These are phyloP conservation scores for Saturnia japonica DNA, from an alignment of 2,888 invertebrate species.

Conservation along the genomic window DNA sequence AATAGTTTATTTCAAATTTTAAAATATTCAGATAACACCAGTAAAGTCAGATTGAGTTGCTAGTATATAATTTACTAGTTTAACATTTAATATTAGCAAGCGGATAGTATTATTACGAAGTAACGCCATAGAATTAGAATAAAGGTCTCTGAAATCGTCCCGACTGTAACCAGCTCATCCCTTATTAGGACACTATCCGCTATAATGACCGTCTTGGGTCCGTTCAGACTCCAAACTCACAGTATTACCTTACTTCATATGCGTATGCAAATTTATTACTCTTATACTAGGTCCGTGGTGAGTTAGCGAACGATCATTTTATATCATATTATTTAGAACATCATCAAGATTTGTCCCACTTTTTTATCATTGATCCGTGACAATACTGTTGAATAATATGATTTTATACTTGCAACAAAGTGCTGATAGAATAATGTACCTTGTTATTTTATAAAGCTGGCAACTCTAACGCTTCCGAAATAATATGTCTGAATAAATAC, in stretches of 20 bases:
- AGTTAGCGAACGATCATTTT: not conserved
- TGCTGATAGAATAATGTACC: too few relatives aligned
- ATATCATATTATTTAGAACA: not conserved
- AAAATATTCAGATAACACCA: not conserved
- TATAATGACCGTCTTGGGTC: conserved; percentile 9
- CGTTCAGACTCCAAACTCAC: not conserved
- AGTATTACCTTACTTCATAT: conserved; percentile 4
- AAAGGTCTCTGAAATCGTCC: conserved; percentile 1
- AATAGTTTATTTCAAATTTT: too few relatives aligned
- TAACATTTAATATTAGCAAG: not conserved
- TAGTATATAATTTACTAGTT: not conserved
- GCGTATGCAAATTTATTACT: conserved; percentile 3
- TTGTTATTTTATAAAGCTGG: too few relatives aligned
- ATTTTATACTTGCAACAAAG: too few relatives aligned
- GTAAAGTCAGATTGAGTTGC: not conserved
- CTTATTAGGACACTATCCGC: conserved; percentile 14
- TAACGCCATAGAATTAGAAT: conserved; percentile 3
- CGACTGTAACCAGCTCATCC: not conserved
- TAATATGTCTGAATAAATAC: too few relatives aligned
- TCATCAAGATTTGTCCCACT: not conserved
- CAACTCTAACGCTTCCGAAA: too few relatives aligned
- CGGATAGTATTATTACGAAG: not conserved
- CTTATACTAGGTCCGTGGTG: not conserved
- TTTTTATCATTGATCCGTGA: not conserved
- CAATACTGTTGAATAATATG: too few relatives aligned